These are phyloP conservation scores for Microcebus lehilahytsara DNA, from an alignment of 2,113 vertebrate species.

Conservation along the genomic window DNA sequence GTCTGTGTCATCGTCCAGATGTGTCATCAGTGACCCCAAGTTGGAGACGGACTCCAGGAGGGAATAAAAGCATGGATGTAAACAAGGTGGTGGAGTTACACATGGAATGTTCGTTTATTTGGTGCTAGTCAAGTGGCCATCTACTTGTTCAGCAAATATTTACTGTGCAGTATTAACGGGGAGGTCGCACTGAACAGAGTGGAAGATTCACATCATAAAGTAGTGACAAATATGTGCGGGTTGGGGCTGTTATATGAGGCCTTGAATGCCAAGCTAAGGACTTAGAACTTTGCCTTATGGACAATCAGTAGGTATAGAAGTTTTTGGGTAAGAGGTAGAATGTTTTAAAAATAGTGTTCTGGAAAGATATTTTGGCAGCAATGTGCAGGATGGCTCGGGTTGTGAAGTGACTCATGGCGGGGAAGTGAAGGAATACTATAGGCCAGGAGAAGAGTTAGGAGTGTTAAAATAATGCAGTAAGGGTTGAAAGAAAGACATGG, in stretches of 20 bases:
- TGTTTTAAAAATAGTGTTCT: slow-evolving; percentile 8
- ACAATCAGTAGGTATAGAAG: neutral
- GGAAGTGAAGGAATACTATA: neutral
- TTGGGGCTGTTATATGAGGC: neutral
- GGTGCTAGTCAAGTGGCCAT: neutral
- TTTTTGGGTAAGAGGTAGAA: neutral
- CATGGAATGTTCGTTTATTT: neutral
- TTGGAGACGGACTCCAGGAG: neutral
- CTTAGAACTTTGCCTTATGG: neutral
- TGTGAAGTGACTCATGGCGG: neutral
- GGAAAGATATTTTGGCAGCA: neutral
- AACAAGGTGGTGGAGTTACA: neutral
- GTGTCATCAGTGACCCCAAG: neutral
- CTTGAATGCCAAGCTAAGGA: neutral
- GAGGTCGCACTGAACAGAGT: neutral
- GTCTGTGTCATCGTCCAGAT: neutral
- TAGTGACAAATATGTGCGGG: neutral
- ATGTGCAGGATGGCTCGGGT: neutral
- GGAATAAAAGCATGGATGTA: neutral
- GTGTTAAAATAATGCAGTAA: neutral
- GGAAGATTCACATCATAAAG: neutral
- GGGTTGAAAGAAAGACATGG: neutral
- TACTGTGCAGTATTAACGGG: neutral
- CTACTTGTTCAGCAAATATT: neutral
- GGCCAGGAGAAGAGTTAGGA: neutral